These are phyloP conservation scores for Stichopus horrens DNA, from an alignment of 53 echinoderm and acorn worm species.

Conservation along the genomic window DNA sequence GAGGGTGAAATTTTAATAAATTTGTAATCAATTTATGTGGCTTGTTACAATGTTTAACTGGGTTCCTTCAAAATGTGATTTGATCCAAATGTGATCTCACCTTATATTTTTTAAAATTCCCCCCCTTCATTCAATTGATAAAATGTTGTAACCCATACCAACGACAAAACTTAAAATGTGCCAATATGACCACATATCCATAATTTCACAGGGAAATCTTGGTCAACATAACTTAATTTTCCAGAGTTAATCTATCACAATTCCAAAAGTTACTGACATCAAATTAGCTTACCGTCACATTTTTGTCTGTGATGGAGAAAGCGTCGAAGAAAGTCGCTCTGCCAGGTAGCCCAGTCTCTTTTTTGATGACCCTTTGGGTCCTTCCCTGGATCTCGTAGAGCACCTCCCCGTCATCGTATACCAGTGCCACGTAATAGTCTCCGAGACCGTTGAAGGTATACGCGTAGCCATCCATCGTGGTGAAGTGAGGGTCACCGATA, in stretches of 20 bases:
- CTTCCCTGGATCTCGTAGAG: conserved; percentile 78
- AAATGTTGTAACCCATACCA: no score
- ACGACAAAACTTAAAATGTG: no score
- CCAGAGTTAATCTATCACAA: background rate
- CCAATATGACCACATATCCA: no score
- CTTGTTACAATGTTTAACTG: no score
- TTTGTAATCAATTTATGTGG: no score
- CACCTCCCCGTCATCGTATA: conserved; percentile 43
- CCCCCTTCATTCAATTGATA: no score
- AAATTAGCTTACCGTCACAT: conserved; percentile 39
- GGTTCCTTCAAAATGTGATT: no score
- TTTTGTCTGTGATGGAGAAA: conserved; percentile 64
- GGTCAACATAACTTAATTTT: background rate
- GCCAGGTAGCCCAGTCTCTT: conserved; percentile 44
- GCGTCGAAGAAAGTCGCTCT: conserved; percentile 76
- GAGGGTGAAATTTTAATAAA: no score
- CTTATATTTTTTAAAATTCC: no score
- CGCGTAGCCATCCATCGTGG: conserved; percentile 73
- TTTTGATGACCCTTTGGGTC: conserved; percentile 58
- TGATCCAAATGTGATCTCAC: no score
- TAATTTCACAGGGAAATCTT: background rate
- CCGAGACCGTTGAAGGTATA: conserved; percentile 97
- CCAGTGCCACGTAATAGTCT: conserved; percentile 70
- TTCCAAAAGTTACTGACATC: background rate
- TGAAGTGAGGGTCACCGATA: conserved; percentile 89